Conservation (phyloP, 2,888 invertebrate species). For the Busseola fusca region DNA sequence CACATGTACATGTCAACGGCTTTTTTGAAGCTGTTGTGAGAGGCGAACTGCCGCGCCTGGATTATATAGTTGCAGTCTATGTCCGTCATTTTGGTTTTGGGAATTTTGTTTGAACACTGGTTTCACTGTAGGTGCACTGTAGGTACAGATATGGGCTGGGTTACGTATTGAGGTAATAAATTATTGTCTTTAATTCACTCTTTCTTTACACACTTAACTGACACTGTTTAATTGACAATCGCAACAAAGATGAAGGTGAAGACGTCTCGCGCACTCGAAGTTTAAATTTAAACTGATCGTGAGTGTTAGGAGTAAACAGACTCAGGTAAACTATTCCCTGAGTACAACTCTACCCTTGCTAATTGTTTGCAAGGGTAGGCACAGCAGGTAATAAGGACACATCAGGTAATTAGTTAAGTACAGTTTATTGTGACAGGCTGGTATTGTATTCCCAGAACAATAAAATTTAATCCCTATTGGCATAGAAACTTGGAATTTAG, state of each 20-base stretch:
- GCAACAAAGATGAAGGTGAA: neutral
- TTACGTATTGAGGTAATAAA: neutral
- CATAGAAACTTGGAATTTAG: neutral
- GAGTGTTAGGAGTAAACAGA: neutral
- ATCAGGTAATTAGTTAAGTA: constrained; percentile 17
- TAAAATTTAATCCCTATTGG: neutral
- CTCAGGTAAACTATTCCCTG: neutral
- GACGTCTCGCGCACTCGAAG: constrained; percentile 18
- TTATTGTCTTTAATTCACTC: neutral
- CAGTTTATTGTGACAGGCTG: neutral
- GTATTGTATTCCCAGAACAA: neutral
- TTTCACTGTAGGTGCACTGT: neutral
- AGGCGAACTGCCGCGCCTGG: constrained; percentile 31
- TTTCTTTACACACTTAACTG: neutral
- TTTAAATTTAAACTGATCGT: constrained; percentile 10
- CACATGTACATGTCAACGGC: constrained; percentile 46
- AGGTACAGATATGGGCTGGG: neutral
- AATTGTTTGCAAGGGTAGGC: constrained; percentile 1
- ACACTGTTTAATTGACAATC: neutral
- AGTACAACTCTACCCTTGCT: no score
- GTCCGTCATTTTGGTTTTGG: constrained; percentile 14
- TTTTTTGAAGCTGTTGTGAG: constrained; percentile 18
- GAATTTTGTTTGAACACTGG: neutral
- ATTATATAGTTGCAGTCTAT: constrained; percentile 21
- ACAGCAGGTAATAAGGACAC: neutral